A percentile compares a stretch with the other conserved stretches of the same genome.
Evolutionary conservation across 2,113 vertebrate species (phyloP).

Genomic region (Anarrhichthys ocellatus): DNA sequence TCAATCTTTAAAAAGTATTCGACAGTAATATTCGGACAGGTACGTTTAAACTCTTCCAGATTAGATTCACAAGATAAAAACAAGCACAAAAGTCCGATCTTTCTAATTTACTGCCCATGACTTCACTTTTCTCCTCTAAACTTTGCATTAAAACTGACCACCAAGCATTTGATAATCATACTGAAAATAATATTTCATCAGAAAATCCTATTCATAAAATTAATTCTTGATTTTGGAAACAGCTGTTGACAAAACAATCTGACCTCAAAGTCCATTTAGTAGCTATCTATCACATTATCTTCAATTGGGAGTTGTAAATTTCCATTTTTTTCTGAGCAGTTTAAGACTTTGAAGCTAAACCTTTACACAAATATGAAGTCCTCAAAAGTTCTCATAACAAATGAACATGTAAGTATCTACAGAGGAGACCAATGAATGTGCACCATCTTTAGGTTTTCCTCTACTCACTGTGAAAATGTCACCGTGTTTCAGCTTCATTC

Average conservation of each 20-base stretch:
- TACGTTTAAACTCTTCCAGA: neutral
- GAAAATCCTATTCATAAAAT: neutral
- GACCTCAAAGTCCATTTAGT: neutral
- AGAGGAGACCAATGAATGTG: neutral
- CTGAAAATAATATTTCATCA: neutral
- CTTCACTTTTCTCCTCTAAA: neutral
- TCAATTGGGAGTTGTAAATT: neutral
- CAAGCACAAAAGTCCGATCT: neutral
- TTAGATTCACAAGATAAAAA: neutral
- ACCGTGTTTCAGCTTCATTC: constrained; percentile 90
- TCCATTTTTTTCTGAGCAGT: neutral
- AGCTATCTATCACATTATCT: neutral
- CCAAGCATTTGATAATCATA: neutral
- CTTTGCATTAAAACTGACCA: neutral
- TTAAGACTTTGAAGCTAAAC: neutral
- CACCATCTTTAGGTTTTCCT: neutral
- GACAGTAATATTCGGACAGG: neutral
- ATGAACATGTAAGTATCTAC: neutral
- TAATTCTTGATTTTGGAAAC: neutral
- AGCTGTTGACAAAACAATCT: neutral
- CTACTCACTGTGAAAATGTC: constrained; percentile 90
- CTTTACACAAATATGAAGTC: too few relatives aligned
- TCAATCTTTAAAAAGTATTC: neutral
- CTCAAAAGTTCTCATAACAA: neutral
- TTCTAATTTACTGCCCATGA: neutral